A percentile compares a stretch with the other conserved stretches of the same genome.
phyloP scores from a whole-genome alignment of 2,113 vertebrate species.

The Gavialis gangeticus region DNA sequence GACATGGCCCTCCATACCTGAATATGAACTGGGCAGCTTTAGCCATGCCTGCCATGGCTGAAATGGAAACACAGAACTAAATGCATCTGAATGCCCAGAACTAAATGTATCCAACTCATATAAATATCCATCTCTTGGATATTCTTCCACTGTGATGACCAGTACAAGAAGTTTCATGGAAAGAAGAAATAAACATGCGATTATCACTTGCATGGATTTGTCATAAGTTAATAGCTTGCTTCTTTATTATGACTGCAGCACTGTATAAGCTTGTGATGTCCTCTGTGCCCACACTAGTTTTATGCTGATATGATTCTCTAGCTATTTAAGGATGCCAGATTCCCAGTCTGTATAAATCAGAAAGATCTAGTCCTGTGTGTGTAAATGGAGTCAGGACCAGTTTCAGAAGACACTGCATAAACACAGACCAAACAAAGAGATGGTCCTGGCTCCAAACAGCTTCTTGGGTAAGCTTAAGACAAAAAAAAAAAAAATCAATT shows the following conservation, averaged over 20 bases:
- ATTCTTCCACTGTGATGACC: background rate
- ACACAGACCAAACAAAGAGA: background rate
- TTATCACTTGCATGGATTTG: too few species aligned
- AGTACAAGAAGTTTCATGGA: background rate
- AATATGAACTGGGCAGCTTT: background rate
- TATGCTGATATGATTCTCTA: background rate
- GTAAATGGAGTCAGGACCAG: background rate
- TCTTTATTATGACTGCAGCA: too few species aligned
- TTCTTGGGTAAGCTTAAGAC: background rate
- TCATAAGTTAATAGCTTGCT: too few species aligned
- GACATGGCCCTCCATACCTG: background rate
- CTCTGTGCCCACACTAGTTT: background rate
- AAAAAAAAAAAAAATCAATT: background rate
- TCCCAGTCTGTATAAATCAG: background rate
- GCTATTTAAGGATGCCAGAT: background rate
- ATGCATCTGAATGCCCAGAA: background rate
- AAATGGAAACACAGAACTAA: background rate
- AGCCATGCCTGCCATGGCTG: background rate
- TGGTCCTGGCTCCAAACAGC: background rate
- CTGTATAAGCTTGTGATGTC: background rate
- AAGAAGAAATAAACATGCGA: background rate
- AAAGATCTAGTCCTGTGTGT: background rate
- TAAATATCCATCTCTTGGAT: background rate
- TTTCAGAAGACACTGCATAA: background rate
- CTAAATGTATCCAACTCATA: background rate